Base-by-base conservation (phyloP, 2,888 invertebrate species). In the Eupithecia dodoneata region DNA sequence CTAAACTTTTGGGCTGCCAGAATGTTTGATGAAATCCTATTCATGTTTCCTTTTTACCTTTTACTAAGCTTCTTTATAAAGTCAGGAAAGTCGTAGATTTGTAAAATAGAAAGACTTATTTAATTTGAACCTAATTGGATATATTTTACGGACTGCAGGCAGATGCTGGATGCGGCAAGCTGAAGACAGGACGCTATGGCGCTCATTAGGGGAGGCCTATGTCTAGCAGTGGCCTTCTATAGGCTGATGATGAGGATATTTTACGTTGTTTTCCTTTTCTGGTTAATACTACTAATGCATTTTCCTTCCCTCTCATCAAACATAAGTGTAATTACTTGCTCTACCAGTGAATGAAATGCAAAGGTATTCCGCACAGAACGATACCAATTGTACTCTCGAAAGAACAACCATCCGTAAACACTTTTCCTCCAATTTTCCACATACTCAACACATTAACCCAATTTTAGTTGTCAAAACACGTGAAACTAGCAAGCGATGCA, bases 381-480 rank as follows among this genome's bases (percentile, higher is more conserved):
- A 44, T 44, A 44, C 15, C 67, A 69, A 70, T 47, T 70, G 70
- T 42, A 66, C 70, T 70, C 70, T 47, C 45, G 30, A 47, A 70
- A 70, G 70, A 45, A 70, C 70, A 70, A 47, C 45, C 70, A 70
- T 49, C 70, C 70, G 70, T 70, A 70, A 75, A 74, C 77, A 77
- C 75, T 78, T 76, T 75, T 75, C 78, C 13, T 73, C 44, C 66
- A 42, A 73, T 73, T 55, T 70, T 55, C 18, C 76, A 66, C 76
- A 71, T 75, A 71, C 71, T 63, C 55, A 67, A 49, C 71, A 45
- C 71, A 73, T 15, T 76, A 18, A 79, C 76, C 76, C 76, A 79
- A 76, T 74, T 79, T 76, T 55, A n/a, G 63, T 74, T 76, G 74
- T 74, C 79, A 76, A 79, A 78, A 79, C 70, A 72, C 72, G 74